Base-by-base conservation (phyloP, 1,140 invertebrate genomes). In the Cydia splendana region DNA sequence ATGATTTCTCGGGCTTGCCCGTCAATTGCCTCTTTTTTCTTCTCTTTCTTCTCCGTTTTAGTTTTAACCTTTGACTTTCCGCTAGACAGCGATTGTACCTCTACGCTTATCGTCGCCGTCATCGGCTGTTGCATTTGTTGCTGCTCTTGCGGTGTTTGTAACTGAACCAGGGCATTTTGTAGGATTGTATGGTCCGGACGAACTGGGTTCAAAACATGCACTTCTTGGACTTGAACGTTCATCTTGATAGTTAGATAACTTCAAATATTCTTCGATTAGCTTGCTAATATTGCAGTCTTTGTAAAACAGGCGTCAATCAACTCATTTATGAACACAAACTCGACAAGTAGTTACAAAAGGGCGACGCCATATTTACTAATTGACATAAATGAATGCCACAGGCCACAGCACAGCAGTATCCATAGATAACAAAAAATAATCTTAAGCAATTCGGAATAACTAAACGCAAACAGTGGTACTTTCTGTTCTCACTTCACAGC, bases 21-120 rank as follows among this genome's bases (percentile, higher is more conserved):
- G 74, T 92, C 91, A 62, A 93, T 92, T 0, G 91, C 89, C 76
- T 93, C 90, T 57, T 91, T 92, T 75, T 91, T 92, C 74, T 93
- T 92, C 77, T 91, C 57, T 12, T 62, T 91, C 6, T 91, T 88
- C 4, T 78, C 20, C 75, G 65, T n/a, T 20, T 75, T 65, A 18
- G 51, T 65, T 20, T 75, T 51, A 20, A 42, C 13, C 51, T 15
- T 62, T 12, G n/a, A 30, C 5, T 65, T 20, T 34, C 51, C 38
- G 15, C 28, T 71, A 15, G 28, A 9, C 2, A 34, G 28, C 38
- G 38, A 42, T 20, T 71, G 28, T 30, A 53, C 45, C n/a, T 74
- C 73, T 15, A 74, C 48, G 48, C 20, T 24, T 30, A 74, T 74
- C 9, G 18, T 48, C 1, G 73, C 20, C 10, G 45, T 24, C 45